Evolutionary conservation across 2,113 vertebrate genomes (phyloP).

Genomic region (Anas platyrhynchos): DNA sequence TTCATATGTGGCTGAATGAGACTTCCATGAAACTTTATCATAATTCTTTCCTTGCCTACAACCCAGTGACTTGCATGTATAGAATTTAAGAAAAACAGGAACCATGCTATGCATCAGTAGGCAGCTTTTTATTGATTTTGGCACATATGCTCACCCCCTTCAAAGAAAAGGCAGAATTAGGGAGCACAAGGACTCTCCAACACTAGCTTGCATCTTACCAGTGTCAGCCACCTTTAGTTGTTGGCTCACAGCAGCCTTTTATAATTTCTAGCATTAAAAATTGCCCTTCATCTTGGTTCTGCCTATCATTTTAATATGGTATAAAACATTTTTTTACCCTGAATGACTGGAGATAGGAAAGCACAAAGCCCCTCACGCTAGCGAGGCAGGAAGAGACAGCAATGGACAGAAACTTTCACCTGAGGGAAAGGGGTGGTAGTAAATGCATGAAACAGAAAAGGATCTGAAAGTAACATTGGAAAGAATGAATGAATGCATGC

Average conservation of each 20-base stretch:
- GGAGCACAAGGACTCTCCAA: background rate
- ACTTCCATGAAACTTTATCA: background rate
- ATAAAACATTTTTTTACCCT: background rate
- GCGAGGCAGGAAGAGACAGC: background rate
- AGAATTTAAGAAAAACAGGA: background rate
- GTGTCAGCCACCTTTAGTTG: background rate
- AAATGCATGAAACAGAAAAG: background rate
- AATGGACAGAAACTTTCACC: background rate
- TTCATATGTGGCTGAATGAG: background rate
- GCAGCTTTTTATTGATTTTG: background rate
- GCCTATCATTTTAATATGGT: background rate
- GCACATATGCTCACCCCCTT: background rate
- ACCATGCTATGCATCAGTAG: background rate
- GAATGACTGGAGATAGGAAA: background rate
- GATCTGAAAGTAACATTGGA: background rate
- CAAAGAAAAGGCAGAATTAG: background rate
- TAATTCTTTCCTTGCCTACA: background rate
- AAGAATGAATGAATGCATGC: background rate
- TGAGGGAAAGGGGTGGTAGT: background rate
- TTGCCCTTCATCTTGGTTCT: background rate
- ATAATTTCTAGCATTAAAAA: background rate
- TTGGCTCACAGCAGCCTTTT: background rate
- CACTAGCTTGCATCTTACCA: background rate
- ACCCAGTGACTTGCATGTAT: background rate
- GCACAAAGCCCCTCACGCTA: rapidly evolving